These are phyloP conservation scores for Ostrea edulis DNA, from an alignment of 1,140 invertebrate species.

Conservation along the genomic window DNA sequence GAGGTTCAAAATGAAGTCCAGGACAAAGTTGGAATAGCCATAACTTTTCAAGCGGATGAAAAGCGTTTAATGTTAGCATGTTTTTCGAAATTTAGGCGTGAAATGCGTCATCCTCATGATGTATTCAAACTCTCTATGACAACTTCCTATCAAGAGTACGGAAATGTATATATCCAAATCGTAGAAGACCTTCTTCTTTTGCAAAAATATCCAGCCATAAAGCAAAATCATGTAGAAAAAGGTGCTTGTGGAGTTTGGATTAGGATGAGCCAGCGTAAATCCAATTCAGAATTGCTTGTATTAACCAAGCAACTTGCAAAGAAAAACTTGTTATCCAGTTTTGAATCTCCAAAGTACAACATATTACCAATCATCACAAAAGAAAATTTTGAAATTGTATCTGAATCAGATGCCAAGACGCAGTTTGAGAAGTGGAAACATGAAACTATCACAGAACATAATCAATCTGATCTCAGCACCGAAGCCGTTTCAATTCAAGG, in stretches of 20 bases:
- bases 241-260: background rate
- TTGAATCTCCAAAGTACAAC: background rate
- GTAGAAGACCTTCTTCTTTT: background rate
- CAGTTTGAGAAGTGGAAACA: background rate
- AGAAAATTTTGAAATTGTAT: background rate
- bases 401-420: background rate
- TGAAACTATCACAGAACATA: background rate
- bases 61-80: slow-evolving; percentile 32
- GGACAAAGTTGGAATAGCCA: slow-evolving; percentile 14
- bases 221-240: background rate
- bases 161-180: slow-evolving; percentile 1
- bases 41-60: slow-evolving; percentile 43
- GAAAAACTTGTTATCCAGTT: background rate
- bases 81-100: slow-evolving; percentile 43
- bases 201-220: background rate
- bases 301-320: background rate
- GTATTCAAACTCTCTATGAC: background rate
- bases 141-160: background rate
- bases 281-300: background rate
- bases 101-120: slow-evolving; percentile 38
- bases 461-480: background rate
- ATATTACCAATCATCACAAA: background rate
- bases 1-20: background rate
- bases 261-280: background rate
- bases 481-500: background rate